These are phyloP conservation scores for Arion vulgaris DNA, from an alignment of 1,140 invertebrate species.

Conservation along the genomic window DNA sequence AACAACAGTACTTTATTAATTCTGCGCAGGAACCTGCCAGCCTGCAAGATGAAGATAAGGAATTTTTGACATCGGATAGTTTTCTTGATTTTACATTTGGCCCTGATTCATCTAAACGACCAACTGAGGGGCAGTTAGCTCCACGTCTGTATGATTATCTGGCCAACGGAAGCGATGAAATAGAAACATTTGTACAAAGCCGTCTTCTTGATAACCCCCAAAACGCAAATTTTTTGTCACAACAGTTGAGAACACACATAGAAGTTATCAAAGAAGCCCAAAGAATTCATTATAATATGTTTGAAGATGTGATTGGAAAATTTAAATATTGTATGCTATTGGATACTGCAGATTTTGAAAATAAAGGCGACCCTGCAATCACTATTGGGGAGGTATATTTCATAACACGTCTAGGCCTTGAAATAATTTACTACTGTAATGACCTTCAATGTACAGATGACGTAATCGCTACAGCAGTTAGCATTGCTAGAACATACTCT, in stretches of 20 bases:
- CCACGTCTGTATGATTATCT: background rate
- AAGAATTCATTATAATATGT: constrained; percentile 40
- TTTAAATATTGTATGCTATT: constrained; percentile 43
- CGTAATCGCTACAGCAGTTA: background rate
- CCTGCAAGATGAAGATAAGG: background rate
- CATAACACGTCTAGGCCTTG: constrained; percentile 29
- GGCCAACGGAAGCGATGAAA: background rate
- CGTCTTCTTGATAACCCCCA: background rate
- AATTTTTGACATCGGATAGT: background rate
- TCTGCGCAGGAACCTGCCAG: background rate
- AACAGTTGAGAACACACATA: background rate
- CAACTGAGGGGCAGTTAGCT: background rate
- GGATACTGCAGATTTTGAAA: constrained; percentile 39
- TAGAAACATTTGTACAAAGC: background rate
- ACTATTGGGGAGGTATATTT: constrained; percentile 42
- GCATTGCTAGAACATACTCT: constrained; percentile 1
- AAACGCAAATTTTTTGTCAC: background rate
- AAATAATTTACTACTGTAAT: constrained; percentile 43
- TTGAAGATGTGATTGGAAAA: constrained; percentile 9
- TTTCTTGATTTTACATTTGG: background rate
- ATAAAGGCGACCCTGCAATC: constrained; percentile 53
- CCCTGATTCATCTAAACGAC: background rate
- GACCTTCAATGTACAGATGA: background rate
- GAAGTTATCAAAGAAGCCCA: constrained; percentile 43
- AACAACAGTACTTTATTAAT: background rate